Conservation (phyloP, 2,888 invertebrate genomes). For the Amblyteles armatorius region DNA sequence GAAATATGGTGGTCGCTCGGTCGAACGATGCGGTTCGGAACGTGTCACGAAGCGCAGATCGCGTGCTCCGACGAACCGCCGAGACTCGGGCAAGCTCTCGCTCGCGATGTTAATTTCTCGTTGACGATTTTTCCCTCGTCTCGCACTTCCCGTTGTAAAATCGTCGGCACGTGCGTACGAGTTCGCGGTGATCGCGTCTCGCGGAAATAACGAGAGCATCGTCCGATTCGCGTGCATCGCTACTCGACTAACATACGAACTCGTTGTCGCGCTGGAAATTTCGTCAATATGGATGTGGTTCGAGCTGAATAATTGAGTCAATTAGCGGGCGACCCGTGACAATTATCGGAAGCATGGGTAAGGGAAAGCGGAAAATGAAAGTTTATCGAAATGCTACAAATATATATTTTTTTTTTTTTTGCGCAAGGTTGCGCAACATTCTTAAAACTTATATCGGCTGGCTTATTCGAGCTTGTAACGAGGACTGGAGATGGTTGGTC, state of each 20-base stretch:
- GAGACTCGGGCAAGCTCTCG: constrained; percentile 13
- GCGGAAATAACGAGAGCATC: not conserved
- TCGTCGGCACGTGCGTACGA: not conserved
- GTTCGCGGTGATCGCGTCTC: not conserved
- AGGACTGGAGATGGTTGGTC: not conserved
- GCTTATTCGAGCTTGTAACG: not conserved
- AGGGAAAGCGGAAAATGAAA: not conserved
- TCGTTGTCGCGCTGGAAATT: not conserved
- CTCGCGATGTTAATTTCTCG: constrained; percentile 4
- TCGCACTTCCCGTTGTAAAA: not conserved
- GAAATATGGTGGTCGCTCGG: constrained; percentile 75
- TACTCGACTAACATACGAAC: constrained; percentile 5
- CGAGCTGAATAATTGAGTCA: not conserved
- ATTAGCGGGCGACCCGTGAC: not conserved
- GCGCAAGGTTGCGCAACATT: not conserved
- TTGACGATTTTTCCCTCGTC: not conserved
- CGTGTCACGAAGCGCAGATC: constrained; percentile 76
- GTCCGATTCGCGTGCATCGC: not conserved
- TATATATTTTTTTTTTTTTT: not conserved
- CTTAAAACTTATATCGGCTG: not conserved
- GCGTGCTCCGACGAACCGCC: constrained; percentile 55
- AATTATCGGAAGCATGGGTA: not conserved
- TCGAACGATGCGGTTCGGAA: constrained; percentile 66
- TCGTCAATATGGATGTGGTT: constrained; percentile 28
- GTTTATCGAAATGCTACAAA: not conserved